phyloP scores from a whole-genome alignment of 1,140 invertebrate genomes.

The Potamilus streckersoni region DNA sequence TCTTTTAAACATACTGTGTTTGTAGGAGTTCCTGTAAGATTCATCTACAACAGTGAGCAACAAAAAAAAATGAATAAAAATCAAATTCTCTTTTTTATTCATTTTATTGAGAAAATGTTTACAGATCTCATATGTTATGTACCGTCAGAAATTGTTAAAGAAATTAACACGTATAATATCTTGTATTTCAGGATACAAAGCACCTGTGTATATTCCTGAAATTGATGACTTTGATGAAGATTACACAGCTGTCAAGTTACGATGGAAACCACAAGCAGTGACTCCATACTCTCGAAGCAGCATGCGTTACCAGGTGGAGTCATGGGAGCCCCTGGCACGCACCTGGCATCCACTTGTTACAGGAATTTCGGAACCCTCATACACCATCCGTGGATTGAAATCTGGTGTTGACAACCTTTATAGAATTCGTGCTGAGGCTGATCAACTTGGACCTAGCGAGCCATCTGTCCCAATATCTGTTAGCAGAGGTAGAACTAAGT shows the following conservation, averaged over 20 bases:
- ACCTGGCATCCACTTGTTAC: conserved; percentile 50
- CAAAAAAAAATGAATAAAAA: too few species aligned
- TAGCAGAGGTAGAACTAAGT: conserved; percentile 44
- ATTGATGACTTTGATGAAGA: conserved; percentile 53
- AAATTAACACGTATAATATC: background rate
- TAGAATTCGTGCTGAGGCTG: conserved; percentile 95
- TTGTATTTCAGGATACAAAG: conserved; percentile 31
- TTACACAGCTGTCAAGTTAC: conserved; percentile 43
- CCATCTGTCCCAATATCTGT: conserved; percentile 70
- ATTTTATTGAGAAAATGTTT: too few species aligned
- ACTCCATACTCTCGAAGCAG: conserved; percentile 28
- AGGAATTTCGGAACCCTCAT: conserved; percentile 50
- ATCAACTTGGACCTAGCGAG: conserved; percentile 92
- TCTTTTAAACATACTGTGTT: too few species aligned
- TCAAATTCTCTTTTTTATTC: too few species aligned
- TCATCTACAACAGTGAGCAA: too few species aligned
- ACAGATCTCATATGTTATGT: too few species aligned
- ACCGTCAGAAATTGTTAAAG: too few species aligned
- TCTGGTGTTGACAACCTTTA: conserved; percentile 87
- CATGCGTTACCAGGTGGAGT: conserved; percentile 47
- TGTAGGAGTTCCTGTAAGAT: too few species aligned
- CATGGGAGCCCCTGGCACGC: conserved; percentile 42
- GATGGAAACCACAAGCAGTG: conserved; percentile 37
- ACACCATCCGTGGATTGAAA: conserved; percentile 45
- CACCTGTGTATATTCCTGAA: conserved; percentile 52